These are phyloP conservation scores for Eretmocerus hayati DNA, from an alignment of 2,888 invertebrate genomes.

Conservation along the genomic window DNA sequence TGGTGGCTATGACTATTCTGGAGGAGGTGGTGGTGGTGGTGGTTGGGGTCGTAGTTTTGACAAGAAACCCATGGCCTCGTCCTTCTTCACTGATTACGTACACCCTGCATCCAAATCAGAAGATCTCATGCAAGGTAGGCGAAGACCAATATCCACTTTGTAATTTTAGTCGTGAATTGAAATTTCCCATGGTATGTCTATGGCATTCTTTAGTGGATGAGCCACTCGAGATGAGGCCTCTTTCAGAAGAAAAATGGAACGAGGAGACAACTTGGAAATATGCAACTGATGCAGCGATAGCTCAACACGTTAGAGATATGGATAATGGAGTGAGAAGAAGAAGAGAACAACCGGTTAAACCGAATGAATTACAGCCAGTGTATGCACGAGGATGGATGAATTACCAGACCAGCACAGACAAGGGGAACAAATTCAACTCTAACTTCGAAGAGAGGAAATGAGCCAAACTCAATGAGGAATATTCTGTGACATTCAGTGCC, in stretches of 20 bases:
- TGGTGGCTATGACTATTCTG: slow-evolving; percentile 39
- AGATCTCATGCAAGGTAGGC: too few species aligned
- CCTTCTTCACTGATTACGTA: slow-evolving; percentile 4
- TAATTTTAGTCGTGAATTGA: too few species aligned
- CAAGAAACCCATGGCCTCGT: slow-evolving; percentile 34
- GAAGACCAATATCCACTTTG: too few species aligned
- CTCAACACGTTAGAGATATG: slow-evolving; percentile 7
- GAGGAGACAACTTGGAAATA: slow-evolving; percentile 4
- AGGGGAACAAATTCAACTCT: too few species aligned
- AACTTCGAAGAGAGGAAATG: too few species aligned
- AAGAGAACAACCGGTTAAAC: background rate
- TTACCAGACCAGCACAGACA: too few species aligned
- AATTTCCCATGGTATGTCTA: too few species aligned
- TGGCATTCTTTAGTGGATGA: background rate
- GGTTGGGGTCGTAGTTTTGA: slow-evolving; percentile 52
- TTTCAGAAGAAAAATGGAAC: slow-evolving; percentile 4
- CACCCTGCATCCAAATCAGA: background rate
- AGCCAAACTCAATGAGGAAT: too few species aligned
- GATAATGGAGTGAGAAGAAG: slow-evolving; percentile 3
- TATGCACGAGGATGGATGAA: slow-evolving; percentile 30
- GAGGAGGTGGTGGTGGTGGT: slow-evolving; percentile 44
- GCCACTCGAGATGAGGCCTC: background rate
- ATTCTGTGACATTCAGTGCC: too few species aligned
- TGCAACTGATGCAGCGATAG: background rate
- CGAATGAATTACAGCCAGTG: slow-evolving; percentile 8